A percentile compares a stretch with the other conserved stretches of the same genome.
Conservation (phyloP, 1,140 invertebrate species). For the Lepidurus packardi region DNA sequence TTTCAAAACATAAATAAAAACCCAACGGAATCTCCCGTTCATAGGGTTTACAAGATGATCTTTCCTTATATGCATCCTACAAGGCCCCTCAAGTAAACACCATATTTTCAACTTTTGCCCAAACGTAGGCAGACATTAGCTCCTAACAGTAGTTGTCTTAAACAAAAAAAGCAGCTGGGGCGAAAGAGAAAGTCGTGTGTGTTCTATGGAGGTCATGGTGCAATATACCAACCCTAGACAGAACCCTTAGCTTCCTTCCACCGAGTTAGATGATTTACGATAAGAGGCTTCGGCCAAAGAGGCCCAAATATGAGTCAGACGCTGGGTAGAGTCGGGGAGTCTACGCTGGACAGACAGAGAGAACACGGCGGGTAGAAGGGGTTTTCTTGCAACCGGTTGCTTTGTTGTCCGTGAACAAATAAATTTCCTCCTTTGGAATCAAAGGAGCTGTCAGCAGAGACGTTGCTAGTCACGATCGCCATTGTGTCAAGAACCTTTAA, state of each 20-base stretch:
- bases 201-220: background rate
- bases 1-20: no score
- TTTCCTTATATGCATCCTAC: background rate
- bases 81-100: background rate
- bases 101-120: slow-evolving; percentile 10
- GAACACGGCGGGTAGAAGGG: background rate
- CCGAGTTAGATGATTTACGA: background rate
- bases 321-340: background rate
- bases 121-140: background rate
- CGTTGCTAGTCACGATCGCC: background rate
- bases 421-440: background rate
- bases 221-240: background rate
- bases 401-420: background rate
- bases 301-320: background rate
- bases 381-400: background rate
- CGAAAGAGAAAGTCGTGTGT: background rate
- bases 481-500: background rate
- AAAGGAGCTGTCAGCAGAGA: background rate
- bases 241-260: background rate
- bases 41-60: background rate
- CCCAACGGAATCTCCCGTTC: no score
- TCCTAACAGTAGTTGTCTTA: background rate
- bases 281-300: background rate
- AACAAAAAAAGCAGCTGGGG: background rate
- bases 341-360: background rate